phyloP scores from a whole-genome alignment of 2,113 vertebrate species.

The Tragelaphus scriptus region DNA sequence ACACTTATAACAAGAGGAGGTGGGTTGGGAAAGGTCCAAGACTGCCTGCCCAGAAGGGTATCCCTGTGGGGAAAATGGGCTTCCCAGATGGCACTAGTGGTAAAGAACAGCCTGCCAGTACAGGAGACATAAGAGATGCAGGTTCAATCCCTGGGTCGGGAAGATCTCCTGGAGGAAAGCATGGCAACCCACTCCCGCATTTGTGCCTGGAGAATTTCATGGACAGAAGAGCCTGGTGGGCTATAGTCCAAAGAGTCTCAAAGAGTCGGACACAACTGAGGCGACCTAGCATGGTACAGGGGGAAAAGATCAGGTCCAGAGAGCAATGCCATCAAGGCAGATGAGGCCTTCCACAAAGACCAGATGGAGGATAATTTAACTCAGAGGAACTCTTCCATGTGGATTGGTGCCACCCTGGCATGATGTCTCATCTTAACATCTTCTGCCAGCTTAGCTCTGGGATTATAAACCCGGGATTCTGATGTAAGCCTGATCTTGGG shows the following conservation, averaged over 20 bases:
- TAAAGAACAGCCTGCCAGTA: neutral
- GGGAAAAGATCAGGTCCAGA: neutral
- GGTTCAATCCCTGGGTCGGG: neutral
- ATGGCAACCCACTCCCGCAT: neutral
- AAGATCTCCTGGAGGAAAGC: neutral
- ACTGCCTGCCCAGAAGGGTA: neutral
- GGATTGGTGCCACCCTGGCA: neutral
- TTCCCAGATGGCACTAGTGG: neutral
- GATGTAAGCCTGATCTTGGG: neutral
- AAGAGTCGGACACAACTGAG: neutral
- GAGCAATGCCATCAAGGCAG: neutral
- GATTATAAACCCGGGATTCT: neutral
- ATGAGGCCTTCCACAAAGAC: neutral
- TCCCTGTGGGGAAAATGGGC: neutral
- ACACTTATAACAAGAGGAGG: neutral
- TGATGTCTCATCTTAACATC: neutral
- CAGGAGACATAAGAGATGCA: neutral
- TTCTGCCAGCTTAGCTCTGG: neutral
- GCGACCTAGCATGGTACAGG: accelerated
- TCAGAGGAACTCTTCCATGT: neutral
- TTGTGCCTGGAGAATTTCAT: neutral
- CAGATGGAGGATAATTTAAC: neutral
- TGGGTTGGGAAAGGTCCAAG: neutral
- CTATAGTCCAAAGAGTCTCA: neutral
- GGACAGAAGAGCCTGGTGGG: neutral